Percentiles rank a stretch among this genome's conserved stretches.
These are phyloP conservation scores for Capromys pilorides DNA, from an alignment of 2,797 vertebrate species.

Conservation along the genomic window DNA sequence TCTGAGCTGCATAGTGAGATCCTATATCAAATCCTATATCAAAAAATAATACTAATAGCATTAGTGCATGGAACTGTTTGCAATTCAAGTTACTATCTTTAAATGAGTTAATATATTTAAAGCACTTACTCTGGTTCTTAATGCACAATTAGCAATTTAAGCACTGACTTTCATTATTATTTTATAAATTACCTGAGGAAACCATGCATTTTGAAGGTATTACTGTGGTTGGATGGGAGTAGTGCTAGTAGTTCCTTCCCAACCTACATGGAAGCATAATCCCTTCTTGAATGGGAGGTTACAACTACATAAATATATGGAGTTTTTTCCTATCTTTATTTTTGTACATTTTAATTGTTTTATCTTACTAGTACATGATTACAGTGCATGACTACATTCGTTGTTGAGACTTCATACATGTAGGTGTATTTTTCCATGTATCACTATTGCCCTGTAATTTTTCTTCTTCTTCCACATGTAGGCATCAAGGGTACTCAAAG, in stretches of 20 bases:
- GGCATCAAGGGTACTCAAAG: not conserved
- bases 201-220: not conserved
- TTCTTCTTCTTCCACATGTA: not conserved
- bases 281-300: not conserved
- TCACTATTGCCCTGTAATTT: not conserved
- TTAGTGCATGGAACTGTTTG: not conserved
- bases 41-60: not conserved
- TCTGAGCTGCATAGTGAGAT: too few relatives aligned
- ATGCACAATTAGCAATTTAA: not conserved
- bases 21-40: too few relatives aligned
- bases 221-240: not conserved
- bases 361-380: not conserved
- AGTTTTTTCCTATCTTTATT: not conserved
- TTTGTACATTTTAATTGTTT: not conserved
- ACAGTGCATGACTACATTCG: not conserved
- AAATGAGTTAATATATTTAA: not conserved
- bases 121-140: not conserved
- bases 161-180: not conserved
- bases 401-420: too few relatives aligned
- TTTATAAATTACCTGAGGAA: constrained; percentile 3
- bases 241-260: not conserved
- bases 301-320: not conserved
- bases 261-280: not conserved
- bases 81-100: not conserved
- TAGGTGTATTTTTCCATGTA: not conserved